Conservation (phyloP, 2,888 invertebrate genomes). For the Herminia tarsipennalis region DNA sequence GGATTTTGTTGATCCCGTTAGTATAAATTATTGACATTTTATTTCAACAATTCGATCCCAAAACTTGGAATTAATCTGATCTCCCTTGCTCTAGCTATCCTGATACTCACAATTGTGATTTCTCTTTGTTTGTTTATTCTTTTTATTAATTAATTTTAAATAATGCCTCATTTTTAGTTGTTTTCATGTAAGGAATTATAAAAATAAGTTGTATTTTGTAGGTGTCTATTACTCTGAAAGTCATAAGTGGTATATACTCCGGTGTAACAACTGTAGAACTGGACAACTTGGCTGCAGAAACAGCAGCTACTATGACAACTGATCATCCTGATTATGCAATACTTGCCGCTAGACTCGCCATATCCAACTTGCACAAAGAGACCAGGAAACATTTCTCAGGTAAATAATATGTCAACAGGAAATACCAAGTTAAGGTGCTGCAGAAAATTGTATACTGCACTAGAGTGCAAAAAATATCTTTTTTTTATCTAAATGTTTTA, state of each 20-base stretch:
- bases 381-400: constrained; percentile 97
- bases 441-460: too few species aligned
- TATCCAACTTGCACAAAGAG: constrained; percentile 99
- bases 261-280: constrained; percentile 98
- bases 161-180: background rate
- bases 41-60: too few species aligned
- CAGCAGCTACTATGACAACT: constrained; percentile 99
- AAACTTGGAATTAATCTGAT: too few species aligned
- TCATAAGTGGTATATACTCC: constrained; percentile 97
- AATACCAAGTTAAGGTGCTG: too few species aligned
- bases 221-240: constrained; percentile 95
- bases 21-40: constrained; percentile 50
- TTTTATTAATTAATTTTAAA: background rate
- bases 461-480: too few species aligned
- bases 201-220: too few species aligned
- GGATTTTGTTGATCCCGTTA: constrained; percentile 98
- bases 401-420: constrained; percentile 67
- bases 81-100: too few species aligned
- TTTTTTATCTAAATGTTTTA: too few species aligned
- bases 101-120: background rate
- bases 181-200: too few species aligned
- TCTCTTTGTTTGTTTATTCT: background rate
- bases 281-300: constrained; percentile 99
- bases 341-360: constrained; percentile 95
- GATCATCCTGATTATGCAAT: constrained; percentile 98